Conservation (phyloP, 2,888 invertebrate species). For the Steinernema hermaphroditum region DNA sequence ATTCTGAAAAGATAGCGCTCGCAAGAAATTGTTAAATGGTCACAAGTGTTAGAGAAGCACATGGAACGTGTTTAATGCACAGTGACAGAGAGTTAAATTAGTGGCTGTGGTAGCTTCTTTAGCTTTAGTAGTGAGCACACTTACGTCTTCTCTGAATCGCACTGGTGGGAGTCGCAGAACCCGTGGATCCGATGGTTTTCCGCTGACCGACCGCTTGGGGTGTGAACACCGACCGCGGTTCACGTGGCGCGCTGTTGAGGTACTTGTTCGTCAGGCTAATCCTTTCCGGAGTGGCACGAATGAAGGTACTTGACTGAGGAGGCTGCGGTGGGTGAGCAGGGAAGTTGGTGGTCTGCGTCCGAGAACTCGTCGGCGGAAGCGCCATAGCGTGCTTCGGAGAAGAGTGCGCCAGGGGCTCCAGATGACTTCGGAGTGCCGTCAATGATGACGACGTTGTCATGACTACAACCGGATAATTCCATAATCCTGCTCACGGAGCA, state of each 20-base stretch:
- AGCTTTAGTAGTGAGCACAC: neutral
- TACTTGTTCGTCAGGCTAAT: constrained; percentile 22
- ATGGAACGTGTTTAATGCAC: too few species aligned
- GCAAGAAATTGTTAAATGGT: neutral
- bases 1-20: constrained; percentile 26
- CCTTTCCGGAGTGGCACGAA: constrained; percentile 18
- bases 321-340: neutral
- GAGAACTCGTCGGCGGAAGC: constrained; percentile 14
- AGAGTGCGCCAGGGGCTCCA: constrained; percentile 13
- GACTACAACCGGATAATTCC: constrained; percentile 4
- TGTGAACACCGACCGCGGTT: constrained; percentile 10
- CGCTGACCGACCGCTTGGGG: neutral
- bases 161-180: neutral
- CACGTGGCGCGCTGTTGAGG: constrained; percentile 14
- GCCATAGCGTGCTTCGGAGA: constrained; percentile 21
- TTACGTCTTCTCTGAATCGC: constrained; percentile 26
- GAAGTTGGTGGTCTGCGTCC: constrained; percentile 22
- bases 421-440: constrained; percentile 9
- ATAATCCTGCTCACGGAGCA: neutral
- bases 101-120: too few species aligned
- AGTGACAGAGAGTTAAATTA: too few species aligned
- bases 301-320: neutral
- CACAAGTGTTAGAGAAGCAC: constrained; percentile 13
- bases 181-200: constrained; percentile 11
- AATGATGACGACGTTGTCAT: constrained; percentile 24